These are phyloP conservation scores for Drosophila buzzatii DNA, from an alignment of 2,888 invertebrate genomes.

Conservation along the genomic window DNA sequence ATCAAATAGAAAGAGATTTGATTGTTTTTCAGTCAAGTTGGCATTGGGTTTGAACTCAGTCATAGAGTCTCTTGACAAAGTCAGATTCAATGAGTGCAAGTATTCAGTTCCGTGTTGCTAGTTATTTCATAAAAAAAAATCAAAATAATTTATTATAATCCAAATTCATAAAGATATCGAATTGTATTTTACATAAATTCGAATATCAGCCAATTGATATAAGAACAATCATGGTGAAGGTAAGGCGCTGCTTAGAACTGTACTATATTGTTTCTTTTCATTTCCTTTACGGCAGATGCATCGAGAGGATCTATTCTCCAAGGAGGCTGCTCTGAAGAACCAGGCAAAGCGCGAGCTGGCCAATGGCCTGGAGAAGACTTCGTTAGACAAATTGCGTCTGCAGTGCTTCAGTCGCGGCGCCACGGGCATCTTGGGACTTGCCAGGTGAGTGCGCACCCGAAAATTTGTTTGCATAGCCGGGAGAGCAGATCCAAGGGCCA, in stretches of 20 bases:
- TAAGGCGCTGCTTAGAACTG: background rate
- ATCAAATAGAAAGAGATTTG: background rate
- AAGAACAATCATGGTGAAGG: background rate
- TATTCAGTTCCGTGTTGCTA: background rate
- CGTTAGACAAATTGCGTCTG: conserved; percentile 93
- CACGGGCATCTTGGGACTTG: conserved; percentile 94
- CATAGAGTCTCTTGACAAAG: too few species aligned
- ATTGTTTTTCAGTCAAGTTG: background rate
- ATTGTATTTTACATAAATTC: background rate
- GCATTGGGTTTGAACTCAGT: background rate
- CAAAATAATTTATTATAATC: background rate
- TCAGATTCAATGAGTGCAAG: background rate
- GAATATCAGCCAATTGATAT: background rate
- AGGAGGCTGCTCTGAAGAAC: conserved; percentile 92
- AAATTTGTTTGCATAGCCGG: conserved; percentile 30
- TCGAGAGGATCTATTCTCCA: conserved; percentile 84
- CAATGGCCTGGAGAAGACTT: conserved; percentile 88
- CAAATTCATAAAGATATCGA: background rate
- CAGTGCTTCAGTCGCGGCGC: conserved; percentile 94
- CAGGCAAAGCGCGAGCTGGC: conserved; percentile 90
- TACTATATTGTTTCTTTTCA: too few species aligned
- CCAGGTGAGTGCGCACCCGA: conserved; percentile 88
- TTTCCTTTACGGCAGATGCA: conserved; percentile 61
- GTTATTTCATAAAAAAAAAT: background rate
- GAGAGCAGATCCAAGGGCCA: background rate